These are phyloP conservation scores for Artibeus jamaicensis DNA, from an alignment of 2,797 vertebrate species.

Conservation along the genomic window DNA sequence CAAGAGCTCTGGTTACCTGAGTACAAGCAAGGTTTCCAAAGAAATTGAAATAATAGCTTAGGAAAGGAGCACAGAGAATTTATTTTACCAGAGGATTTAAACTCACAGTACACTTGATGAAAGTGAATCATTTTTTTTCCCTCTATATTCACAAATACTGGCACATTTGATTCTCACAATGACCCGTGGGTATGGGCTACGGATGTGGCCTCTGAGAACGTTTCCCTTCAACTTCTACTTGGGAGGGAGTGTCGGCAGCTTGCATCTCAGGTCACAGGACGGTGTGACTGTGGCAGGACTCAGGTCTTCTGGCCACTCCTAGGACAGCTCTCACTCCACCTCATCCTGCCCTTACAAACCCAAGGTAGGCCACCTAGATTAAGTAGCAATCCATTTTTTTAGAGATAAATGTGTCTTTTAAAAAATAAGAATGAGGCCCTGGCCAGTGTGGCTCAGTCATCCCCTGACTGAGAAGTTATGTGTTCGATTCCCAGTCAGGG, in stretches of 20 bases:
- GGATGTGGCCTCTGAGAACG: not conserved
- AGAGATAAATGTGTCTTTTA: not conserved
- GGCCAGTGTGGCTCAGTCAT: not conserved
- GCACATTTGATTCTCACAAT: not conserved
- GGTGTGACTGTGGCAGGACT: not conserved
- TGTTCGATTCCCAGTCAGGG: not conserved
- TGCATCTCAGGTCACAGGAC: not conserved
- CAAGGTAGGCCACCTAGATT: not conserved
- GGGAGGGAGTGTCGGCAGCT: not conserved
- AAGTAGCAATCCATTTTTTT: not conserved
- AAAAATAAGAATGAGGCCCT: not conserved
- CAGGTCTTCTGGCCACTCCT: not conserved
- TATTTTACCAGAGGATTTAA: not conserved
- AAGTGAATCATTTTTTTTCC: not conserved
- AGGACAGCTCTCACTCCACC: not conserved
- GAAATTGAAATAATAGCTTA: not conserved
- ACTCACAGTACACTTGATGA: not conserved
- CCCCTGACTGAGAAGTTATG: not conserved
- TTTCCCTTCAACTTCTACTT: not conserved
- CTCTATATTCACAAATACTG: not conserved
- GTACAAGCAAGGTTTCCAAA: not conserved
- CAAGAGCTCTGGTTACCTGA: not conserved
- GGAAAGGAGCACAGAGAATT: not conserved
- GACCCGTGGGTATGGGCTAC: not conserved
- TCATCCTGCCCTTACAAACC: not conserved